Conservation (phyloP, 2,888 invertebrate genomes). For the Ephialtes manifestator region DNA sequence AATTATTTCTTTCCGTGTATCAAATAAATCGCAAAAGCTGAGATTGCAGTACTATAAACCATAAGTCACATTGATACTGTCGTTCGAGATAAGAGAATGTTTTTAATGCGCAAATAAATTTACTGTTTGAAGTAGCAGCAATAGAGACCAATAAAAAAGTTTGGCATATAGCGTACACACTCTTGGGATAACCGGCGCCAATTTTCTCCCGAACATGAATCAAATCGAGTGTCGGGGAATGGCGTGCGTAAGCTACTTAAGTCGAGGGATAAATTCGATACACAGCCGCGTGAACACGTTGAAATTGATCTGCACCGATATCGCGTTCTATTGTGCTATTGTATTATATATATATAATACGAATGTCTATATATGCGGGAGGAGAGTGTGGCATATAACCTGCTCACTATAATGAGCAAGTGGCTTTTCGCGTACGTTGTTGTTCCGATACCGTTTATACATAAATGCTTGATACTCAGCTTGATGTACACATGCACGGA, state of each 20-base stretch:
- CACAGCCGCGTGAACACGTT: conserved; percentile 45
- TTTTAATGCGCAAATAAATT: neutral
- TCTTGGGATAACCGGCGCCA: conserved; percentile 42
- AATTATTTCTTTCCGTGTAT: no score
- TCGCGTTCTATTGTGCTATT: conserved; percentile 13
- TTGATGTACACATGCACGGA: no score
- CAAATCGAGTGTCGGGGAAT: conserved; percentile 59
- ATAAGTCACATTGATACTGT: no score
- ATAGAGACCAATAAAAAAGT: neutral
- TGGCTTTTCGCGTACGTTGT: conserved; percentile 26
- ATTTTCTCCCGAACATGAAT: conserved; percentile 55
- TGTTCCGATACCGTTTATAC: conserved; percentile 33
- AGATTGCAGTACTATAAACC: neutral
- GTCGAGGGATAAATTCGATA: conserved; percentile 56
- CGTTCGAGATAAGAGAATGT: neutral
- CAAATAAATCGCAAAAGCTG: neutral
- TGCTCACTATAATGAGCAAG: conserved; percentile 46
- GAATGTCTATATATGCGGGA: neutral
- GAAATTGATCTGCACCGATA: conserved; percentile 50
- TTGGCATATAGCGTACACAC: neutral
- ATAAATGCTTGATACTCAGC: conserved; percentile 14
- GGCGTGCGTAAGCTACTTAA: conserved; percentile 64
- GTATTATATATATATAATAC: neutral
- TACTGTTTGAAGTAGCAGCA: neutral
- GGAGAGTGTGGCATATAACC: neutral